phyloP scores from a whole-genome alignment of 2,113 vertebrate genomes.

The Sapajus apella region DNA sequence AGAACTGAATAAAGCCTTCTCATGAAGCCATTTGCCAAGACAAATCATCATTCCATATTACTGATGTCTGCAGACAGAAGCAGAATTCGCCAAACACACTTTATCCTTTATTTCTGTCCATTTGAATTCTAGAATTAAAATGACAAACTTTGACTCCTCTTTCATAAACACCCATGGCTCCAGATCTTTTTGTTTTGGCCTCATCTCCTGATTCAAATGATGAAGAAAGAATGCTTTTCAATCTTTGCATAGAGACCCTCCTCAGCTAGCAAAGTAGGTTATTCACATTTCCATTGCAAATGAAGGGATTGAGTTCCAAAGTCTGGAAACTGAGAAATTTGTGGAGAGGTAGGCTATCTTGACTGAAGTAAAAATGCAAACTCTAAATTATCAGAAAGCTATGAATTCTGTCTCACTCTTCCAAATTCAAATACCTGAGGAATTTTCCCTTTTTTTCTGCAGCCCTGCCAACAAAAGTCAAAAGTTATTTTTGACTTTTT shows the following conservation, averaged over 20 bases:
- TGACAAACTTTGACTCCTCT: not conserved
- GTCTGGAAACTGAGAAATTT: not conserved
- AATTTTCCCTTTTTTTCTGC: no score
- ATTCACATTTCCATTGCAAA: slow-evolving; percentile 62
- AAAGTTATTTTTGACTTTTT: no score
- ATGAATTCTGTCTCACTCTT: not conserved
- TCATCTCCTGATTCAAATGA: not conserved
- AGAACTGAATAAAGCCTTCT: not conserved
- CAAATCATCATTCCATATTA: not conserved
- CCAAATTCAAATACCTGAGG: not conserved
- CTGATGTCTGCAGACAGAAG: not conserved
- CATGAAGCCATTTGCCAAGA: not conserved
- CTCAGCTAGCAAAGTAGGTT: slow-evolving; percentile 7
- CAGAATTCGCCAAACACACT: not conserved
- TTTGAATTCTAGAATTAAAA: not conserved
- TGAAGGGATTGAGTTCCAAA: not conserved
- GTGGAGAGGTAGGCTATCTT: not conserved
- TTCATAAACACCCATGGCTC: not conserved
- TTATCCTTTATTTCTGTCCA: not conserved
- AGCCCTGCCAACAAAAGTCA: no score
- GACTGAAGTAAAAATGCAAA: not conserved
- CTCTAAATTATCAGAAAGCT: not conserved
- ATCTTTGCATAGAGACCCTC: not conserved
- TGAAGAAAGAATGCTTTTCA: not conserved
- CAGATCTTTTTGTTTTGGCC: not conserved